Conservation (phyloP, 2,888 invertebrate genomes). For the Serrognathus titanus region DNA sequence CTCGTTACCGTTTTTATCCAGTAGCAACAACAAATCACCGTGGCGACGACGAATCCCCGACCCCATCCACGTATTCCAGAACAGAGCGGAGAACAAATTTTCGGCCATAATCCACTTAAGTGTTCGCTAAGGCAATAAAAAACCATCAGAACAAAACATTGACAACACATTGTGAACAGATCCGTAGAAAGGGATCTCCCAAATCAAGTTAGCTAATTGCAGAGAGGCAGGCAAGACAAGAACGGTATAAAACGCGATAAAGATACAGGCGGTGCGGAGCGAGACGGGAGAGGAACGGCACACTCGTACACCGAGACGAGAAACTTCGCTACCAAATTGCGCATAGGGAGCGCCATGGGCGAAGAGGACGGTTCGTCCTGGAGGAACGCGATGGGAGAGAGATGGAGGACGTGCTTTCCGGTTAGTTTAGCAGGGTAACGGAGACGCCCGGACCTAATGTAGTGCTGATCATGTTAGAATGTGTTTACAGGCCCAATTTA, state of each 20-base stretch:
- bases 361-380: neutral
- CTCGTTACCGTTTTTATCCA: too few relatives aligned
- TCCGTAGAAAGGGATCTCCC: conserved; percentile 49
- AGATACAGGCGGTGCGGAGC: conserved; percentile 5
- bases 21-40: too few relatives aligned
- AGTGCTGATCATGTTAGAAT: conserved; percentile 53
- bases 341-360: neutral
- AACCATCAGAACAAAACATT: conserved; percentile 47
- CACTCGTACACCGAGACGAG: neutral
- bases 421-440: conserved; percentile 48
- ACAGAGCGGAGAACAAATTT: conserved; percentile 13
- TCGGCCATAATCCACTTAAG: conserved; percentile 28
- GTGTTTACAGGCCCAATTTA: conserved; percentile 51
- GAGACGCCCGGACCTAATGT: conserved; percentile 48
- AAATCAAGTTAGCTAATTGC: conserved; percentile 53
- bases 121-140: conserved; percentile 37
- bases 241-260: conserved; percentile 5
- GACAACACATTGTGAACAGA: conserved; percentile 49
- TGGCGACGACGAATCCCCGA: too few relatives aligned
- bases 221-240: conserved; percentile 32
- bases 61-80: conserved; percentile 12
- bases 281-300: neutral
- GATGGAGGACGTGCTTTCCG: conserved; percentile 33
- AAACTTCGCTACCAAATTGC: neutral
- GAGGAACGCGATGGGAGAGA: neutral